Percentiles rank a stretch among this genome's conserved stretches.
phyloP scores from a whole-genome alignment of 2,888 invertebrate genomes.

The Leptopterna dolabrata region DNA sequence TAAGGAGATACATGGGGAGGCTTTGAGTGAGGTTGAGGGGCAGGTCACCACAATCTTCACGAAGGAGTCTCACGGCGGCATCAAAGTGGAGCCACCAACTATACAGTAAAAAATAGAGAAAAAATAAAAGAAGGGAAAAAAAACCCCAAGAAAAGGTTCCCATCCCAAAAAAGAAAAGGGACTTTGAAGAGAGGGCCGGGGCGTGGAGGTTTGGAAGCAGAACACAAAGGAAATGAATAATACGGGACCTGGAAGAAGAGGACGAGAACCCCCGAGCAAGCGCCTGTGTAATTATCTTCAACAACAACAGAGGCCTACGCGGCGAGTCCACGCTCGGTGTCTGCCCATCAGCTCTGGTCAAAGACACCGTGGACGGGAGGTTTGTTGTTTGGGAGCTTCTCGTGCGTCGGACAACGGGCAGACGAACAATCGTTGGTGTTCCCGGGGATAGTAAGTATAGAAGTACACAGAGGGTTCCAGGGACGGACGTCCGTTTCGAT shows the following conservation, averaged over 20 bases:
- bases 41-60: not conserved
- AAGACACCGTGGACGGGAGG: conserved; percentile 10
- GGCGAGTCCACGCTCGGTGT: not conserved
- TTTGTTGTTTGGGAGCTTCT: conserved; percentile 2
- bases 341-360: conserved; percentile 8
- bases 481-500: not conserved
- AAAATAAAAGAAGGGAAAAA: conserved; percentile 4
- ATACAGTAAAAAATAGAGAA: conserved; percentile 5
- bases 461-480: not conserved
- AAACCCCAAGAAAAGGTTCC: conserved; percentile 25
- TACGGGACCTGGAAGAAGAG: conserved; percentile 37
- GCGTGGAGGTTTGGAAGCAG: conserved; percentile 24
- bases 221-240: conserved; percentile 52
- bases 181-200: not conserved
- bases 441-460: too few species aligned
- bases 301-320: conserved; percentile 34
- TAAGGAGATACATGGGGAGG: not conserved
- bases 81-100: conserved; percentile 49
- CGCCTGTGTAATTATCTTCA: conserved; percentile 49
- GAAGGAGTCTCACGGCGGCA: conserved; percentile 40
- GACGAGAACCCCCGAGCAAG: not conserved
- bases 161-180: conserved; percentile 4
- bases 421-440: not conserved
- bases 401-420: not conserved
- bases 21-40: conserved; percentile 8